phyloP scores from a whole-genome alignment of 2,888 invertebrate species.

The Tanytarsus gracilentus region DNA sequence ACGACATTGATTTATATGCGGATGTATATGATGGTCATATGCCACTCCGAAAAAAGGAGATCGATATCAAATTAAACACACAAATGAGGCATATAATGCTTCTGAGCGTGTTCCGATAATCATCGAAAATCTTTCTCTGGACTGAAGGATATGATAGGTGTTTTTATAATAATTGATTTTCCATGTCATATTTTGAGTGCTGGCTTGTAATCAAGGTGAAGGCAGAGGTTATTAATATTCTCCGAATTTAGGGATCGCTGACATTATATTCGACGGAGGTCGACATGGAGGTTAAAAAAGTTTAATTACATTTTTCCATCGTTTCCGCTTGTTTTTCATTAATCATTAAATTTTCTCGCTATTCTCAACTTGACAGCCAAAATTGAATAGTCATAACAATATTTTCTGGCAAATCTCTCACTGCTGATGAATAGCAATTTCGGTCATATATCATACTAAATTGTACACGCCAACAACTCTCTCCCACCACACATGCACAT shows the following conservation, averaged over 20 bases:
- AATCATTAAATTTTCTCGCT: constrained; percentile 9
- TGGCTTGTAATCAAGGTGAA: no score
- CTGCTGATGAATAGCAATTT: no score
- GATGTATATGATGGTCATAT: background rate
- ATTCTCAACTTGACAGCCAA: background rate
- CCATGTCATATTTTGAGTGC: background rate
- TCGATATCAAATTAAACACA: constrained; percentile 18
- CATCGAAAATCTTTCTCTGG: background rate
- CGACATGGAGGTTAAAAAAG: no score
- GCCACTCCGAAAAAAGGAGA: background rate
- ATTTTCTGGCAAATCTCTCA: no score
- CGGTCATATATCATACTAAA: no score
- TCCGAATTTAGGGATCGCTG: no score
- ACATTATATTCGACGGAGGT: no score
- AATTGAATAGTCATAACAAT: constrained; percentile 4
- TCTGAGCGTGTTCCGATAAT: background rate
- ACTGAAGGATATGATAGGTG: background rate
- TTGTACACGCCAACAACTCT: no score
- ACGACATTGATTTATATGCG: background rate
- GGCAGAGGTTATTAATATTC: no score
- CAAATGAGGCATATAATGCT: constrained; percentile 16
- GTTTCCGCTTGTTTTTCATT: no score
- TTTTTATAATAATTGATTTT: background rate
- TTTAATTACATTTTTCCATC: no score
- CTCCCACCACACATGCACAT: no score